phyloP scores from a whole-genome alignment of 1,140 invertebrate genomes.

The Calephelis virginiensis region DNA sequence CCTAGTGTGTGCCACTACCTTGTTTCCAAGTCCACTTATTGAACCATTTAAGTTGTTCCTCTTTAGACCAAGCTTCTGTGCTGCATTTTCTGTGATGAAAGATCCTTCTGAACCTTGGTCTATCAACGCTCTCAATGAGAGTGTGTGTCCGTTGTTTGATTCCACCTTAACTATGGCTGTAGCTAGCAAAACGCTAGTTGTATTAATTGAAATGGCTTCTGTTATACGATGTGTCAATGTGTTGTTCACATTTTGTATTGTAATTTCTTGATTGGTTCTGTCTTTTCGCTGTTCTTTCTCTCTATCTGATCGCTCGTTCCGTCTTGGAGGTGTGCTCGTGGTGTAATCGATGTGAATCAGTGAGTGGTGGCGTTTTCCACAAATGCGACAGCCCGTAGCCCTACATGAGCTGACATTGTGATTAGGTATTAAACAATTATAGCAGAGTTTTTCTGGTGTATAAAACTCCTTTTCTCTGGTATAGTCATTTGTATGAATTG shows the following conservation, averaged over 20 bases:
- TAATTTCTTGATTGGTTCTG: background rate
- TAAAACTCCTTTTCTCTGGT: too few species aligned
- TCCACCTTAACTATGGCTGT: slow-evolving; percentile 20
- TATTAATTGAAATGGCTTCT: background rate
- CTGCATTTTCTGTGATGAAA: slow-evolving; percentile 18
- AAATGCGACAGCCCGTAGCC: too few species aligned
- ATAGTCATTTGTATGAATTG: too few species aligned
- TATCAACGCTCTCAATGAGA: slow-evolving; percentile 16
- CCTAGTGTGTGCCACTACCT: slow-evolving; percentile 19
- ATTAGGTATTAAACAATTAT: too few species aligned
- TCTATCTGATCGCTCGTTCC: too few species aligned
- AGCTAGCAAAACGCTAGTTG: slow-evolving; percentile 14
- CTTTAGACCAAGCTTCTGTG: slow-evolving; percentile 17
- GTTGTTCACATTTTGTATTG: slow-evolving; percentile 20
- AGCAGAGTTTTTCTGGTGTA: too few species aligned
- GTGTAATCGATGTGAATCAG: too few species aligned
- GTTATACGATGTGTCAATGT: slow-evolving; percentile 17
- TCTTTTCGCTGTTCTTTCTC: background rate
- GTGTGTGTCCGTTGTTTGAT: slow-evolving; percentile 4
- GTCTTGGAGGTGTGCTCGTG: too few species aligned
- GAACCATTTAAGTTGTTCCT: slow-evolving; percentile 19
- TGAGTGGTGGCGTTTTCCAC: too few species aligned
- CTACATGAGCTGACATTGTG: too few species aligned
- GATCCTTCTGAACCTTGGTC: slow-evolving; percentile 22
- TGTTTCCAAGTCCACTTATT: slow-evolving; percentile 21